A percentile compares a stretch with the other conserved stretches of the same genome.
Conservation (phyloP, 2,888 invertebrate species). For the Oscheius onirici region DNA sequence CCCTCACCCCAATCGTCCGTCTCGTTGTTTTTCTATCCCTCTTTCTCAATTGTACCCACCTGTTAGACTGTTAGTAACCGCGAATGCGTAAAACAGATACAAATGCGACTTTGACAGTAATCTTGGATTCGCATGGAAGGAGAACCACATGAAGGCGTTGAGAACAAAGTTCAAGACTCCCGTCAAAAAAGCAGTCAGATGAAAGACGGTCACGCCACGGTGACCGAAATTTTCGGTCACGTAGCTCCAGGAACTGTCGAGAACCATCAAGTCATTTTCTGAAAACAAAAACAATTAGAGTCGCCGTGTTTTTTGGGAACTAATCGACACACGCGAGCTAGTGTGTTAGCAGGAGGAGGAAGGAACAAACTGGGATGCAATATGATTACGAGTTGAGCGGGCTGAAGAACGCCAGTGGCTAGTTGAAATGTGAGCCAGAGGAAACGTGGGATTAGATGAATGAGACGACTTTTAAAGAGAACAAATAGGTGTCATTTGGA, state of each 20-base stretch:
- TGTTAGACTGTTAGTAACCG: constrained; percentile 54
- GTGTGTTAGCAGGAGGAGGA: no score
- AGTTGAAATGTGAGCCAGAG: no score
- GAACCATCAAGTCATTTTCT: constrained; percentile 40
- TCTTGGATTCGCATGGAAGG: constrained; percentile 43
- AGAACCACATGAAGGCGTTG: constrained; percentile 52
- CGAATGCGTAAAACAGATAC: constrained; percentile 53
- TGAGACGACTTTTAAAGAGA: no score
- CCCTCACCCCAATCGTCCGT: no score
- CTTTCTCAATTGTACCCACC: constrained; percentile 31
- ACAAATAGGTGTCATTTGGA: no score
- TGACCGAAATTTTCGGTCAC: constrained; percentile 46
- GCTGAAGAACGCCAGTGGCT: no score
- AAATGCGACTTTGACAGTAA: constrained; percentile 53
- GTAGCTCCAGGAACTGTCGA: constrained; percentile 50
- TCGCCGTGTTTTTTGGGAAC: background rate
- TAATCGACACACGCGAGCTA: background rate
- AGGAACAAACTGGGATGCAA: no score
- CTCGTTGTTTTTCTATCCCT: background rate
- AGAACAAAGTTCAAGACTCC: constrained; percentile 50
- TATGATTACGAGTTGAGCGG: no score
- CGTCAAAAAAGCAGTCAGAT: constrained; percentile 43
- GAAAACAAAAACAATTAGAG: background rate
- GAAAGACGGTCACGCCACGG: constrained; percentile 37
- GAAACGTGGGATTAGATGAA: no score